Evolutionary conservation across 2,797 vertebrate genomes (phyloP).

Genomic region (Anguilla megastoma): DNA sequence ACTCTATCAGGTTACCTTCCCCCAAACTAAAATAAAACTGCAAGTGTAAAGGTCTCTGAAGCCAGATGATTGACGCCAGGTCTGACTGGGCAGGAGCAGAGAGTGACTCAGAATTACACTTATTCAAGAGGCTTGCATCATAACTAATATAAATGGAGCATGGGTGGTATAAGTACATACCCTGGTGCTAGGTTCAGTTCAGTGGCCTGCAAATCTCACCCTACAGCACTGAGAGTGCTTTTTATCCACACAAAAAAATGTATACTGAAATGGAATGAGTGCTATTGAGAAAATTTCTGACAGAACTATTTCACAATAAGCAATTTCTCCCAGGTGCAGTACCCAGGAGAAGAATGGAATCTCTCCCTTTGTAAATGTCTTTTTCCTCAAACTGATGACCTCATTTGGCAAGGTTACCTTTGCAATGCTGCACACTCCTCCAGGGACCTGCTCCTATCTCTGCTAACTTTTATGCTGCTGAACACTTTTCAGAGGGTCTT

Average conservation of each 20-base stretch:
- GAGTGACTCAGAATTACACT: conserved; percentile 16
- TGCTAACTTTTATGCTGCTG: neutral
- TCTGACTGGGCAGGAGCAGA: neutral
- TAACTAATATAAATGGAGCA: neutral
- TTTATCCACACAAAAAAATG: neutral
- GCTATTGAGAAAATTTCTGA: neutral
- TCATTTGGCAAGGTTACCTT: neutral
- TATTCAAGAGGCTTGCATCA: neutral
- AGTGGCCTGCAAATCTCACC: neutral
- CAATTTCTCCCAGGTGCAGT: neutral
- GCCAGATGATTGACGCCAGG: neutral
- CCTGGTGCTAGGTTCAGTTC: neutral
- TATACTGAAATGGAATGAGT: neutral
- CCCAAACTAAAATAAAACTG: neutral
- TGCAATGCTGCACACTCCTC: neutral
- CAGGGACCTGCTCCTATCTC: neutral
- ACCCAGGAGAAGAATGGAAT: neutral
- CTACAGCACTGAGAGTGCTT: neutral
- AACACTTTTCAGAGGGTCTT: neutral
- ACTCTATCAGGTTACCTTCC: conserved; percentile 8
- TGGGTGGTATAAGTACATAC: neutral
- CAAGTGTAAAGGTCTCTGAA: neutral
- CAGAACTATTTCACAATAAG: neutral
- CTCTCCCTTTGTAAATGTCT: neutral
- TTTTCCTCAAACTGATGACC: neutral